Base-by-base conservation (phyloP, 2,797 vertebrate species). In the Iguana delicatissima region DNA sequence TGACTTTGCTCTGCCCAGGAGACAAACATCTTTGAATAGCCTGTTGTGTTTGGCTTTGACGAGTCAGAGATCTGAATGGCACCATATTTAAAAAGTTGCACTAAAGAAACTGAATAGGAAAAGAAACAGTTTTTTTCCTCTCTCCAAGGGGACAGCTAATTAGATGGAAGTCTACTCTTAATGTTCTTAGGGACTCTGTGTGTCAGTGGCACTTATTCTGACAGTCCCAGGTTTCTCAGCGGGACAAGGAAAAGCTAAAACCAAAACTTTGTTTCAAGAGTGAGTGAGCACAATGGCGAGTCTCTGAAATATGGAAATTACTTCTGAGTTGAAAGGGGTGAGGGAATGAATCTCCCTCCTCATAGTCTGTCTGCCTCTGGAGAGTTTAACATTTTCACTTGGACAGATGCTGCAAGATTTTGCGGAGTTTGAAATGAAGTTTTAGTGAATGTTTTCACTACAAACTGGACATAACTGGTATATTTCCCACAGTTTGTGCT, bases 281-380 rank as follows among this genome's bases (percentile, higher is more conserved):
- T 18, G 52, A 84, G 38, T n/a, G 81, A 29, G 87, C 80, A 86
- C 91, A 84, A 89, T 87, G n/a, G 91, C 13, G 1, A 85, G 88
- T 90, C 73, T 89, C 88, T 84, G 91, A 92, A 84, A 80, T 84
- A 80, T 92, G 91, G 88, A 87, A 92, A 84, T 89, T 87, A 83
- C 88, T 72, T 84, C 26, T 64, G 35, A 84, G 90, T 69, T 91
- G 90, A 91, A 88, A 88, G 62, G 90, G n/a, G n/a, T 57, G 80
- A 84, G 59, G 81, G 80, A 46, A 87, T 13, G 85, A 69, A 46
- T 82, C 82, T 79, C 73, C 35, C 85, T 87, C 74, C 77, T 69
- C 59, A 1, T 52, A 9, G 85, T 26, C 89, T 77, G 85, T 35
- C 74, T n/a, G 18, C 5, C 81, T 87, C 32, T 8, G 85, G 91